Base-by-base conservation (phyloP, 2,113 vertebrate species). In the Grammomys surdaster region DNA sequence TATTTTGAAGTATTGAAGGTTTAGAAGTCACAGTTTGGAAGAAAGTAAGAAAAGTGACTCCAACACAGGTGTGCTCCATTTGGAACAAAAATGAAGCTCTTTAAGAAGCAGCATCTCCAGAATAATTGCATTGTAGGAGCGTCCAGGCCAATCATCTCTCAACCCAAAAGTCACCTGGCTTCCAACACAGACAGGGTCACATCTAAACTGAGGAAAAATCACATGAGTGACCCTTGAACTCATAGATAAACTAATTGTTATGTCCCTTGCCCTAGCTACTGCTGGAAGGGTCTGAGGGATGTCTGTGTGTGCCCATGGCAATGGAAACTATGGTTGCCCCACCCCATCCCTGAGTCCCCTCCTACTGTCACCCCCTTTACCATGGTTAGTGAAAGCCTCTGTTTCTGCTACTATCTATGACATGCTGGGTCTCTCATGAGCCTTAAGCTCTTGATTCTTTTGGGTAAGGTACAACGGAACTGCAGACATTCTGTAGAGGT, bases 71-170 rank as follows among this genome's bases (percentile, higher is more conserved):
- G 14, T 54, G 65, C 93, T 78, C 73, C 94, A 76, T 89, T 93
- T 91, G 70, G 69, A 70, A 96, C 76, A 65, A 48, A 88, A 97
- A 93, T 94, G 75, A 81, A 90, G 46, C 40, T 40, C 93, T 95
- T 89, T 89, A 87, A 95, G 73, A 92, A 11, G 86, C 77, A 75
- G 60, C 22, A 81, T 92, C 95, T 86, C 72, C 33, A 93, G 72
- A 54, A 92, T 88, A 97, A 92, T 88, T 96, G 91, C 46, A 73
- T 90, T 86, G 33, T 51, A 75, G 80, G 46, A 12, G 91, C 72
- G 4, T 81, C 17, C 31, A 40, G 77, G 73, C 67, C 89, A 95
- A 78, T 22, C 48, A 43, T 72, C 84, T n/a, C 89, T 95, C 95
- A 85, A 90, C 70, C 94, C 46, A 54, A 69, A 94, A 31, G 89